phyloP scores from a whole-genome alignment of 30 jellyfish, hydroid and myxozoan species.

The Sanderia malayensis region DNA sequence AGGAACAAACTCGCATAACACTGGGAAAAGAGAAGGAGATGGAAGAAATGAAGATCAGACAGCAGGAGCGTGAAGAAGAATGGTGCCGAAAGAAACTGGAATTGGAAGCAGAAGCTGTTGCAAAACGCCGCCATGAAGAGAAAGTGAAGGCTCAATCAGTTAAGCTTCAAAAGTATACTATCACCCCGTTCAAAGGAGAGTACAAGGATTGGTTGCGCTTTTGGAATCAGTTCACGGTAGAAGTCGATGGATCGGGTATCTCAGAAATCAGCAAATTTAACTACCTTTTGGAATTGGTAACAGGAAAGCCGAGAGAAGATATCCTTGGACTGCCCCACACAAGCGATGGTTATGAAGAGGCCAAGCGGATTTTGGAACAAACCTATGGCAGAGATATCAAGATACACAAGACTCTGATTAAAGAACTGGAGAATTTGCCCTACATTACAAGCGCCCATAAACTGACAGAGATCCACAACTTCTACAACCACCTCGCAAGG shows the following conservation, averaged over 20 bases:
- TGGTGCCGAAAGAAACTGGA: conserved; percentile 19
- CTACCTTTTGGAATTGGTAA: conserved; percentile 59
- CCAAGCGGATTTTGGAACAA: conserved; percentile 40
- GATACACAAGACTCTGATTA: conserved; percentile 49
- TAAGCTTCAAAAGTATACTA: conserved; percentile 54
- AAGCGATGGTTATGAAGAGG: conserved; percentile 49
- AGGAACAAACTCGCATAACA: conserved; percentile 28
- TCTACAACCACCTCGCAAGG: conserved; percentile 51
- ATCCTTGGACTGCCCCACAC: conserved; percentile 52
- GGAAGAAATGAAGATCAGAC: conserved; percentile 36
- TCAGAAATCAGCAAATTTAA: conserved; percentile 71
- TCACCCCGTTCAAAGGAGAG: conserved; percentile 64
- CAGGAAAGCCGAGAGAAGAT: conserved; percentile 70
- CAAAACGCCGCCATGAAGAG: conserved; percentile 5
- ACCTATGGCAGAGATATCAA: conserved; percentile 38
- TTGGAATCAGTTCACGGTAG: conserved; percentile 62
- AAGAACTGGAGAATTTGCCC: conserved; percentile 31
- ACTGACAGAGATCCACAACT: conserved; percentile 27
- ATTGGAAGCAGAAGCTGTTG: conserved; percentile 34
- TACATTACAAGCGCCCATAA: conserved; percentile 10
- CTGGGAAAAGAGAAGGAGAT: conserved; percentile 33
- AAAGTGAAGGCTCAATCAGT: conserved; percentile 41
- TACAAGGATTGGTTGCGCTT: conserved; percentile 70
- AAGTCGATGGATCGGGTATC: conserved; percentile 40
- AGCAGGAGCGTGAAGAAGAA: conserved; percentile 29